Evolutionary conservation across 1,140 invertebrate species (phyloP), one percentile per base, ranked within the genome.

Genomic region (Mactra quadrangularis): DNA sequence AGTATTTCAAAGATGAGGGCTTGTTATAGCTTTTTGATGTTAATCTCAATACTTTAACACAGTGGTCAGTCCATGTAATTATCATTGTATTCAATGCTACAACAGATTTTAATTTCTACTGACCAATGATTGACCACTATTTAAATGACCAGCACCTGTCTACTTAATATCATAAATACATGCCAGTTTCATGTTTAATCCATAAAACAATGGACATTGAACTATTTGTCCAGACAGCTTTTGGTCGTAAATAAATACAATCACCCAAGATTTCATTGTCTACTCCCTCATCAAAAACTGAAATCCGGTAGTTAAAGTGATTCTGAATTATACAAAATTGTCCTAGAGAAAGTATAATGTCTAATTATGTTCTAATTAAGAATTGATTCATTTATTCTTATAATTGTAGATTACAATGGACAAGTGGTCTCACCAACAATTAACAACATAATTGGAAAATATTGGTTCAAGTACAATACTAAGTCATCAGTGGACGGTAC

Each of bases 11-110:
- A 52, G 15, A 13, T 81, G 45, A 71, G 22, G 38, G 47, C 9
- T 45, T 25, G 52, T 81, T 68, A 81, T 71, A 35, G 38, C 38
- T 35, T 47, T 57, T 81, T 81, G 29, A 81, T 81, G 77, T 9
- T 22, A 22, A 31, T n/a, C 57, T 25, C 33, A 45, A 13, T 52
- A 47, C 35, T 53, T 60, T 75, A 57, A 29, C 13, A 75, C 19
- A 19, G 55, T 17, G 22, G 45, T 19, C 13, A 11, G 3, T 38
- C 31, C 52, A n/a, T 60, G 72, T 60, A 60, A 75, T 75, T 75
- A 75, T 75, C 38, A 9, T 41, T 13, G 27, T 53, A 22, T 31
- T 75, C 52, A 75, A 38, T 60, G 72, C 33, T 60, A 53, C 57
- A 38, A 55, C 52, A 29, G 15, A 19, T 50, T 68, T 50, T 52